Evolutionary conservation across 2,888 invertebrate genomes (phyloP).

Genomic region (Aphidius colemani): DNA sequence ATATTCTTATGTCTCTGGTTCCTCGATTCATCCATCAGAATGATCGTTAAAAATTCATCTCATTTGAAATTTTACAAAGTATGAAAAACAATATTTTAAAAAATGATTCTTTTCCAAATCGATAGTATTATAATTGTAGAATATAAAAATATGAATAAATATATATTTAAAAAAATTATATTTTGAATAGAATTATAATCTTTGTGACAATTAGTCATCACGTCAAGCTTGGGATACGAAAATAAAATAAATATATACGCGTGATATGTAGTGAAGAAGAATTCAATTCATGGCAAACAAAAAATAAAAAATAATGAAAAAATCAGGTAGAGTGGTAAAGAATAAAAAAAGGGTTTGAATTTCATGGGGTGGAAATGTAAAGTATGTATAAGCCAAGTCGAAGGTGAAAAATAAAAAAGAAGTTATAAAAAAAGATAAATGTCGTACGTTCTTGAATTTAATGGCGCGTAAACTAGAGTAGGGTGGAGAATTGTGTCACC

Average conservation of each 20-base stretch:
- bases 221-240: not conserved
- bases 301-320: slow-evolving; percentile 11
- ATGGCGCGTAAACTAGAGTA: slow-evolving; percentile 55
- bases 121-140: too few species aligned
- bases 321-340: not conserved
- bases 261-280: slow-evolving; percentile 4
- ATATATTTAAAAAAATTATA: not conserved
- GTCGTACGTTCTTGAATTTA: slow-evolving; percentile 53
- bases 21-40: slow-evolving; percentile 34
- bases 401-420: slow-evolving; percentile 34
- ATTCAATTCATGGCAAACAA: slow-evolving; percentile 5
- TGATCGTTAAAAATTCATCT: slow-evolving; percentile 40
- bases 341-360: too few species aligned
- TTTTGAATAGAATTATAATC: too few species aligned
- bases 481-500: slow-evolving; percentile 23
- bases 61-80: slow-evolving; percentile 18
- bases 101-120: not conserved
- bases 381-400: slow-evolving; percentile 25
- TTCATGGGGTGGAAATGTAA: slow-evolving; percentile 25
- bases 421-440: slow-evolving; percentile 48
- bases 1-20: not conserved
- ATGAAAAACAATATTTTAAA: slow-evolving; percentile 15
- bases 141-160: slow-evolving; percentile 1
- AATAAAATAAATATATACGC: not conserved
- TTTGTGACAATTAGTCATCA: too few species aligned